Evolutionary conservation across 2,797 vertebrate genomes (phyloP).

Genomic region (Bradypodion ventrale): DNA sequence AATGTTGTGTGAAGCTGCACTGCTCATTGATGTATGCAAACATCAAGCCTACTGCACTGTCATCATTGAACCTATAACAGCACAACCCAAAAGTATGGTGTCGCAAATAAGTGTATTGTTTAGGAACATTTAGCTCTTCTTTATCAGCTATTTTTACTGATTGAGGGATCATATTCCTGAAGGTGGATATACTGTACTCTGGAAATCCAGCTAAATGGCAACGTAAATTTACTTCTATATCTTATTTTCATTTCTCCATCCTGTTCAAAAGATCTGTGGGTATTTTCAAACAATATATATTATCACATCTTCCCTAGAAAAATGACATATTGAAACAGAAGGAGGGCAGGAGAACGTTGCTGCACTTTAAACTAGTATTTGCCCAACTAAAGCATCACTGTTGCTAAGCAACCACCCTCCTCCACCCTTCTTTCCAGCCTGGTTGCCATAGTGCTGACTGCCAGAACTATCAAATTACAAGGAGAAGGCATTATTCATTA

Average conservation of each 20-base stretch:
- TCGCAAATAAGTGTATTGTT: background rate
- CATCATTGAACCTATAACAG: background rate
- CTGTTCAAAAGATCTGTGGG: background rate
- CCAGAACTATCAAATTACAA: slow-evolving; percentile 73
- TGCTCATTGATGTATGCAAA: background rate
- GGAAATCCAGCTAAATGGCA: background rate
- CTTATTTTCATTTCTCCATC: slow-evolving; percentile 12
- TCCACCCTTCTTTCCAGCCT: slow-evolving; percentile 65
- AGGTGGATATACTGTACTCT: background rate
- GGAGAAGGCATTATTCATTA: slow-evolving; percentile 70
- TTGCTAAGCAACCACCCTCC: slow-evolving; percentile 75
- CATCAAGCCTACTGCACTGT: background rate
- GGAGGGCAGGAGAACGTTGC: slow-evolving; percentile 12
- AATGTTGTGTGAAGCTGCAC: background rate
- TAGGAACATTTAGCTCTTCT: background rate
- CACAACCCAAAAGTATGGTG: background rate
- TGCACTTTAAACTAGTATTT: slow-evolving; percentile 69
- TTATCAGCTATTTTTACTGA: background rate
- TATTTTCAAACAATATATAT: background rate
- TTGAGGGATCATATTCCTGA: background rate
- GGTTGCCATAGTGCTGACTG: slow-evolving; percentile 78
- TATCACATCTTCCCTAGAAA: slow-evolving; percentile 18
- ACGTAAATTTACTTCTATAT: background rate
- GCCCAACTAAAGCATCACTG: slow-evolving; percentile 73
- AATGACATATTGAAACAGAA: slow-evolving; percentile 45